Evolutionary conservation across 2,113 vertebrate species (phyloP), one percentile per base, ranked within the genome.

Genomic region (Lasiurus cinereus): DNA sequence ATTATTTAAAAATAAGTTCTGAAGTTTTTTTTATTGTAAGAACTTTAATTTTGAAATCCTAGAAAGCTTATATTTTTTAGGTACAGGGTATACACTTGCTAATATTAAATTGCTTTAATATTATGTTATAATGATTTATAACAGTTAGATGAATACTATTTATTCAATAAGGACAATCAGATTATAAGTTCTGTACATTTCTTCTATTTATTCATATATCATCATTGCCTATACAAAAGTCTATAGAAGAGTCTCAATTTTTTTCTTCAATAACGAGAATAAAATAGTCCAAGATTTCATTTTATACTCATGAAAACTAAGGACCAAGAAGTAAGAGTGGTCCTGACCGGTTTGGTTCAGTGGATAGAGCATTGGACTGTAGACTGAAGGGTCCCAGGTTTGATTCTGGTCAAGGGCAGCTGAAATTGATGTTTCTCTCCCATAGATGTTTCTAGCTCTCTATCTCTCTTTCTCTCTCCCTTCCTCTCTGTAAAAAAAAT

Each of bases 171-270:
- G 5, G 4, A 3, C 36, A 73, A 77, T 43, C 39, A 80, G 54
- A 31, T 64, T 43, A 88, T 90, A 94, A 90, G n/a, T 72, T 94
- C 19, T 77, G 9, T 50, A 11, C 12, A 31, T 36, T 90, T 79
- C 15, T 1, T 87, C 70, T 74, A 0, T 46, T 83, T 90, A 67
- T 82, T 0, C 6, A 54, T 73, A 6, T 59, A n/a, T 73, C 11
- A 3, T 36, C 36, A 3, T 78, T 96, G 29, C 9, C 21, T 4
- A 2, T 36, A 43, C 4, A 66, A 48, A 89, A 74, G 24, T 10
- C 33, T 43, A 3, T 27, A 79, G 56, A 77, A 70, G 5, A 3
- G 54, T 93, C 21, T 94, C 24, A 27, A 13, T 66, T 43, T 11
- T 88, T 76, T 69, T 46, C 50, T 64, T 93, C 77, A 76, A 66